These are phyloP conservation scores for Drosophila paranaensis DNA, from an alignment of 2,888 invertebrate genomes.

Conservation along the genomic window DNA sequence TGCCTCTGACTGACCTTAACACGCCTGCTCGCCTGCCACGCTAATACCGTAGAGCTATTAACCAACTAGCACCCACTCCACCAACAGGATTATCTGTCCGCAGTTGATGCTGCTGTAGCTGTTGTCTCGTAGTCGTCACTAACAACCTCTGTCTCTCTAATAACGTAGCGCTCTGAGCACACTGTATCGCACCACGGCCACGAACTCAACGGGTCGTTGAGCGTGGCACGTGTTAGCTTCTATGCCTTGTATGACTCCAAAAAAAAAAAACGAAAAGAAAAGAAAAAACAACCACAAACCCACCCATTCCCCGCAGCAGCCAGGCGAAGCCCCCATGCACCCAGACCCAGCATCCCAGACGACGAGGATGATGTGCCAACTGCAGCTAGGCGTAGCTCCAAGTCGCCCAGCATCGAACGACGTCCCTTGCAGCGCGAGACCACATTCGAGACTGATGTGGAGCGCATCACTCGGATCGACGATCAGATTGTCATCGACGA, in stretches of 20 bases:
- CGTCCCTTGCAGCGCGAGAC: slow-evolving; percentile 70
- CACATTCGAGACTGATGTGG: slow-evolving; percentile 62
- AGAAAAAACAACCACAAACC: slow-evolving; percentile 9
- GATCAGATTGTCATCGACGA: slow-evolving; percentile 62
- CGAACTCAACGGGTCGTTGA: slow-evolving; percentile 27
- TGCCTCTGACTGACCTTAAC: slow-evolving; percentile 22
- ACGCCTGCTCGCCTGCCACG: slow-evolving; percentile 26
- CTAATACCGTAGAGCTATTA: slow-evolving; percentile 62
- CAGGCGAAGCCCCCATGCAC: slow-evolving; percentile 63
- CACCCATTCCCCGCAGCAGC: slow-evolving; percentile 38
- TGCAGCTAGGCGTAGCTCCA: slow-evolving; percentile 55
- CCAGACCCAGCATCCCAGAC: slow-evolving; percentile 42
- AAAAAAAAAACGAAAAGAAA: background rate
- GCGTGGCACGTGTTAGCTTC: slow-evolving; percentile 43
- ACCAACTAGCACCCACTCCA: slow-evolving; percentile 17
- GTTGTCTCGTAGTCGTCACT: slow-evolving; percentile 54
- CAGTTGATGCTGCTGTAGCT: slow-evolving; percentile 13
- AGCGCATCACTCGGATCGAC: slow-evolving; percentile 46
- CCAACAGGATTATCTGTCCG: background rate
- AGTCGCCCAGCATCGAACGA: slow-evolving; percentile 67
- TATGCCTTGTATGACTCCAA: slow-evolving; percentile 59
- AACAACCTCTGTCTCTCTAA: slow-evolving; percentile 31
- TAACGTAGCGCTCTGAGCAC: slow-evolving; percentile 41
- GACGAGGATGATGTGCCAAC: slow-evolving; percentile 29
- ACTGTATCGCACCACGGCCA: slow-evolving; percentile 16